These are phyloP conservation scores for Chionoecetes opilio DNA, from an alignment of 1,140 invertebrate species.

Conservation along the genomic window DNA sequence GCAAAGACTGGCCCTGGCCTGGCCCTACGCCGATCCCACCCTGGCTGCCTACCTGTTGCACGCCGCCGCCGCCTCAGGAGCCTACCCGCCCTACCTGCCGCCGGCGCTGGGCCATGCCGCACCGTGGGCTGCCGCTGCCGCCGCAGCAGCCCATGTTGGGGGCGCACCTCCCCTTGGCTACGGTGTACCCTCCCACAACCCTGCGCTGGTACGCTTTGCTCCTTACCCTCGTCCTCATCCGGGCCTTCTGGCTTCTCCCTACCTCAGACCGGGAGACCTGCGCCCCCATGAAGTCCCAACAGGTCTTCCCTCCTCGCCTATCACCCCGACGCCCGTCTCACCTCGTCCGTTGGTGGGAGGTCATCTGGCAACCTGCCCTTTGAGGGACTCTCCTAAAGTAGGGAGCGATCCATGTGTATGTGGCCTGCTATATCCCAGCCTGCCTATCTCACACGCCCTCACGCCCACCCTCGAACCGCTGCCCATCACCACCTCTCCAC, in stretches of 20 bases:
- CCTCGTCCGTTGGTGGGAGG: conserved; percentile 67
- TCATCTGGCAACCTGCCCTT: conserved; percentile 70
- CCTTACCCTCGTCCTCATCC: conserved; percentile 70
- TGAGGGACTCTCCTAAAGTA: conserved; percentile 66
- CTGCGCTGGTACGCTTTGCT: conserved; percentile 63
- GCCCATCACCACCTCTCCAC: conserved; percentile 53
- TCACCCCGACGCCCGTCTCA: conserved; percentile 71
- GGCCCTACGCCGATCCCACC: conserved; percentile 97
- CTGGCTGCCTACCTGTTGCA: conserved; percentile 95
- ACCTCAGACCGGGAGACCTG: conserved; percentile 66
- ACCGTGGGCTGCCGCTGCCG: conserved; percentile 64
- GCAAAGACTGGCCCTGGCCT: conserved; percentile 93
- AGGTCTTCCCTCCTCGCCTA: conserved; percentile 50
- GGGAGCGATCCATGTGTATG: conserved; percentile 60
- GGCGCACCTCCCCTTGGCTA: conserved; percentile 60
- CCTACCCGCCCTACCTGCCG: conserved; percentile 70
- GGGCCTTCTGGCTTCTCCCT: conserved; percentile 61
- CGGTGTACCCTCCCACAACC: conserved; percentile 52
- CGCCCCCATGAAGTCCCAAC: conserved; percentile 67
- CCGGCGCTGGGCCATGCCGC: conserved; percentile 52
- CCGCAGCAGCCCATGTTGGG: conserved; percentile 56
- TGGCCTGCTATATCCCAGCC: conserved; percentile 66
- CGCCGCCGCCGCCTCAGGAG: conserved; percentile 87
- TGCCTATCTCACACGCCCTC: conserved; percentile 67
- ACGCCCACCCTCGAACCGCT: conserved; percentile 57